Evolutionary conservation across 2,888 invertebrate genomes (phyloP).

Genomic region (Charanyca ferruginea): DNA sequence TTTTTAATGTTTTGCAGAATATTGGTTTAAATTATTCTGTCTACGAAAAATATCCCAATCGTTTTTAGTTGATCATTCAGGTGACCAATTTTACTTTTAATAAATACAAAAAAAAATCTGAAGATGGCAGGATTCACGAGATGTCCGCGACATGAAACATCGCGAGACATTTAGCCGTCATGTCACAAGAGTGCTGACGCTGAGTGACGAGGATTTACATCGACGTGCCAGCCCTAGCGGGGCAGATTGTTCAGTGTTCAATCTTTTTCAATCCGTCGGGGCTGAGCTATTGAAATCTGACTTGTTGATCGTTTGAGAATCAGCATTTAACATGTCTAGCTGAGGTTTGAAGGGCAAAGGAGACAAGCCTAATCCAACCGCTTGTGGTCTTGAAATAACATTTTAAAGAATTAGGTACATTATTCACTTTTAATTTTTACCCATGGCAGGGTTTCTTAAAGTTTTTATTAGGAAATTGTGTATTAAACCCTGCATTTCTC

Average conservation of each 20-base stretch:
- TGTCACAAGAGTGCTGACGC: conserved; percentile 39
- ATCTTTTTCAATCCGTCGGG: conserved; percentile 25
- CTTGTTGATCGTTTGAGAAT: conserved; percentile 18
- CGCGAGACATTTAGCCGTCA: background rate
- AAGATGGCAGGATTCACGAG: background rate
- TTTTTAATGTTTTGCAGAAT: no score
- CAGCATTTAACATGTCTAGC: conserved; percentile 21
- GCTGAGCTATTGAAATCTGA: conserved; percentile 2
- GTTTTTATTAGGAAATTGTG: no score
- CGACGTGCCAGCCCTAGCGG: background rate
- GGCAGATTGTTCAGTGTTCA: conserved; percentile 11
- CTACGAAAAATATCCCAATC: background rate
- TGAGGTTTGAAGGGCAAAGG: background rate
- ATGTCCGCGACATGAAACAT: conserved; percentile 12
- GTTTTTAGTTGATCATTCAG: background rate
- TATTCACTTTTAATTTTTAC: background rate
- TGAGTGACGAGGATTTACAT: conserved; percentile 2
- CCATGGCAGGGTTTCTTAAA: no score
- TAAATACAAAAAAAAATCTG: background rate
- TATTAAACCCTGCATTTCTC: no score
- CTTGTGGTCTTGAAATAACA: background rate
- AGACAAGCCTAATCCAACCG: background rate
- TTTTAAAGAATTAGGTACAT: background rate
- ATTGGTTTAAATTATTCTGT: no score
- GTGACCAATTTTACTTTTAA: background rate